Base-by-base conservation (phyloP, 2,888 invertebrate genomes). In the Tupiocoris notatus region DNA sequence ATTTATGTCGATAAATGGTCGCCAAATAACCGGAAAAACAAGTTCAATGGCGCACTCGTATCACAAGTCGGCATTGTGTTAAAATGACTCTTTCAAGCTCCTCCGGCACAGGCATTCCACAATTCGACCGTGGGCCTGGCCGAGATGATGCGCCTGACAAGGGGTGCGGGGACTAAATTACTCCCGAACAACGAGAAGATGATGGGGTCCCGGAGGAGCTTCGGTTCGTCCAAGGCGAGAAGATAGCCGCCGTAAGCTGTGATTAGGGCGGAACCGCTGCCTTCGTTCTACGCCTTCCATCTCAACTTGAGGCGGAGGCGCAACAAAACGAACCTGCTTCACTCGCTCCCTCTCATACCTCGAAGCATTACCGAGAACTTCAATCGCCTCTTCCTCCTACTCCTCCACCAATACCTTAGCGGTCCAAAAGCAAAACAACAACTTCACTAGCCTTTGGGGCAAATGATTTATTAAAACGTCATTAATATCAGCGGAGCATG, bases 401-500 rank as follows among this genome's bases (percentile, higher is more conserved):
- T 39, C 39, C 39, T 39, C 12, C 39, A n/a, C n/a, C n/a, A n/a
- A n/a, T n/a, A n/a, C n/a, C n/a, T n/a, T n/a, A n/a, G n/a, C 39
- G 39, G 12, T 39, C 39, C 39, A 39, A 39, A 20, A 16, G 59
- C 18, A 59, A 59, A 59, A 62, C 21, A 62, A 62, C 62, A 62
- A 62, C 20, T 22, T 62, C 62, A 61, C 56, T 63, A 23, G 57
- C 56, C 74, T 64, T 23, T 6, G 23, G 18, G 56, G 64, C 64
- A 63, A 73, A 74, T 74, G 75, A 75, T 75, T 75, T 75, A 75
- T 75, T 75, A 66, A 75, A 75, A 75, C 58, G 58, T 66, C 66
- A 75, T 75, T 75, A 75, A 75, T 75, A 75, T 66, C 75, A n/a
- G 65, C 59, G 12, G 39, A 39, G 39, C 6, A 3, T 3, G 39